These are phyloP conservation scores for Amiota communis DNA, from an alignment of 2,888 invertebrate species.

Conservation along the genomic window DNA sequence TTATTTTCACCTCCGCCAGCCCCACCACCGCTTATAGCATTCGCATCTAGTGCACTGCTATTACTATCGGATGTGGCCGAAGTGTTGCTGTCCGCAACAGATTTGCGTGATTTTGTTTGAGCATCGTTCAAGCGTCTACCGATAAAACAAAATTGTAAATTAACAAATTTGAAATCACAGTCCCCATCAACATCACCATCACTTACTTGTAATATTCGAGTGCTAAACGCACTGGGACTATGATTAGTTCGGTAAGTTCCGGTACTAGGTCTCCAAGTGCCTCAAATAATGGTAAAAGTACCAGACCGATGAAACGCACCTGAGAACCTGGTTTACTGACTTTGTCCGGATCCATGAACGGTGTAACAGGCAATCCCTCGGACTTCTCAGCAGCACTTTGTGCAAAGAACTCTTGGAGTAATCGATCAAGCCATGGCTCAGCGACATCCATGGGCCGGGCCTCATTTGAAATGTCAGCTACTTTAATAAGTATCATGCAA, in stretches of 20 bases:
- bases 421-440: conserved; percentile 86
- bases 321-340: conserved; percentile 88
- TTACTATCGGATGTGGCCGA: conserved; percentile 69
- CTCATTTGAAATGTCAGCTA: conserved; percentile 88
- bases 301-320: conserved; percentile 87
- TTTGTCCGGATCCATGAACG: conserved; percentile 90
- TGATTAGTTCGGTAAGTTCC: conserved; percentile 78
- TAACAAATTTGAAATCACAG: background rate
- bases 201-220: conserved; percentile 73
- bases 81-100: conserved; percentile 70
- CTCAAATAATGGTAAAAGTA: conserved; percentile 85
- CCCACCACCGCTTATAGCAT: conserved; percentile 54
- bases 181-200: background rate
- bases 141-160: background rate
- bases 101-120: conserved; percentile 72
- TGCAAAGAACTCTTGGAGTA: conserved; percentile 81
- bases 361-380: conserved; percentile 87
- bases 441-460: conserved; percentile 87
- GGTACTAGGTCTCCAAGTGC: conserved; percentile 83
- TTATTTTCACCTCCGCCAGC: conserved; percentile 18
- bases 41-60: conserved; percentile 66
- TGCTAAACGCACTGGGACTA: conserved; percentile 73
- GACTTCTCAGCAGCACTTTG: conserved; percentile 87
- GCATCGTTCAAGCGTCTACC: conserved; percentile 73
- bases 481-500: conserved; percentile 87